A percentile compares a stretch with the other conserved stretches of the same genome.
Conservation (phyloP, 1,140 invertebrate genomes). For the Drosophila triauraria region DNA sequence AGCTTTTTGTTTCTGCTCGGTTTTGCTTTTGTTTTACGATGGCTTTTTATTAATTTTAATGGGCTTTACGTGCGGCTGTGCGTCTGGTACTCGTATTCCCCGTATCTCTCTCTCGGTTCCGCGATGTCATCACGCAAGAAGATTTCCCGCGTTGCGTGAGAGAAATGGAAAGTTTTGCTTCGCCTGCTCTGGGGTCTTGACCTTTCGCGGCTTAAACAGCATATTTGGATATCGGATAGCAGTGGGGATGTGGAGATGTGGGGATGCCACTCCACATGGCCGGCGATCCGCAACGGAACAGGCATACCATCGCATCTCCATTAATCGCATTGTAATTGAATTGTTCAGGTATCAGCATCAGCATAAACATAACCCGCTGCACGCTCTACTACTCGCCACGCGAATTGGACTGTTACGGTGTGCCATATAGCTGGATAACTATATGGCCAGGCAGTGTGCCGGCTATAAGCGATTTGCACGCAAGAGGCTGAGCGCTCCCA, state of each 20-base stretch:
- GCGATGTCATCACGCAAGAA: conserved; percentile 76
- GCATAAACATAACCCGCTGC: conserved; percentile 70
- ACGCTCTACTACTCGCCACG: conserved; percentile 69
- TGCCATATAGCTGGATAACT: conserved; percentile 51
- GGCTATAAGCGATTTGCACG: conserved; percentile 69
- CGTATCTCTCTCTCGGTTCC: conserved; percentile 36
- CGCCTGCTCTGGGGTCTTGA: conserved; percentile 31
- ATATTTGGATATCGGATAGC: conserved; percentile 20
- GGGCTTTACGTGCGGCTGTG: conserved; percentile 64
- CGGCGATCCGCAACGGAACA: conserved; percentile 60
- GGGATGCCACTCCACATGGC: conserved; percentile 35
- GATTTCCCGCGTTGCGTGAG: conserved; percentile 71
- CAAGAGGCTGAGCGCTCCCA: conserved; percentile 21
- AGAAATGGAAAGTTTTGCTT: conserved; percentile 72
- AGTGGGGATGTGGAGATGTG: too few relatives aligned
- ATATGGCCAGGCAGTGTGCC: conserved; percentile 9
- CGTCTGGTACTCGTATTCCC: conserved; percentile 1
- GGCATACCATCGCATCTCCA: conserved; percentile 54
- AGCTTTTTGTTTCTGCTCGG: conserved; percentile 32
- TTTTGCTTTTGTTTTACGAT: conserved; percentile 40
- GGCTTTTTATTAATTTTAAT: conserved; percentile 76
- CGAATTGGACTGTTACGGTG: conserved; percentile 77
- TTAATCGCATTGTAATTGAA: conserved; percentile 79
- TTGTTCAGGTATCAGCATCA: conserved; percentile 60
- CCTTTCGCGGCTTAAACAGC: conserved; percentile 44